Evolutionary conservation across 1,140 invertebrate genomes (phyloP), one percentile per base, ranked within the genome.

Genomic region (Chionoecetes opilio): DNA sequence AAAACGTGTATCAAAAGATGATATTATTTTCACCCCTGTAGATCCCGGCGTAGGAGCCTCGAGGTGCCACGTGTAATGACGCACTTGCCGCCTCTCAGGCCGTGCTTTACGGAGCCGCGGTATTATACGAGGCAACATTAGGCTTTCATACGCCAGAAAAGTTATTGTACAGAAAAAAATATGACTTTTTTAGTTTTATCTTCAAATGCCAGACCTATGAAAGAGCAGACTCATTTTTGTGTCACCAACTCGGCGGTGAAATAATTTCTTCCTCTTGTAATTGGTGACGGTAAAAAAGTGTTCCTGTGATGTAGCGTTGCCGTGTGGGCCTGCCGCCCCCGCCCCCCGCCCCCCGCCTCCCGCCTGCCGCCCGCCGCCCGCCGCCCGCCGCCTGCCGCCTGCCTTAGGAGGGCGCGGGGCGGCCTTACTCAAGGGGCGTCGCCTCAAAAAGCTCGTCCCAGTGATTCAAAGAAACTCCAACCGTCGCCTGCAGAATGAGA

Each of bases 61-160:
- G 14, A 90, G 63, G 29, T 29, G 17, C n/a, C 88, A 32, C 53
- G 93, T 91, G 93, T 94, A 94, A 94, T 94, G 93, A 94, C 53
- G 87, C 88, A 31, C 93, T 94, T 38, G 29, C n/a, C 46, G 35
- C 88, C 32, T 82, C 29, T 90, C 0, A 90, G 82, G 93, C 82
- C 29, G 29, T 3, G 63, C 34, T 26, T 94, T 94, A 82, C 41
- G 75, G 38, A 75, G 38, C 31, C 29, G 37, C 84, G 31, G 6
- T 41, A 92, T 92, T 38, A 92, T 92, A 85, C 91, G 31, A 82
- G 85, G 93, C 86, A 37, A 87, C 86, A 89, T 75, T 88, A 93
- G 46, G 31, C 63, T 93, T 89, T 88, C 86, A 82, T 29, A 89
- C 29, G n/a, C 75, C 34, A 17, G 14, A 41, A 38, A 90, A 75